Evolutionary conservation across 2,113 vertebrate genomes (phyloP).

Genomic region (Xiphophorus hellerii): DNA sequence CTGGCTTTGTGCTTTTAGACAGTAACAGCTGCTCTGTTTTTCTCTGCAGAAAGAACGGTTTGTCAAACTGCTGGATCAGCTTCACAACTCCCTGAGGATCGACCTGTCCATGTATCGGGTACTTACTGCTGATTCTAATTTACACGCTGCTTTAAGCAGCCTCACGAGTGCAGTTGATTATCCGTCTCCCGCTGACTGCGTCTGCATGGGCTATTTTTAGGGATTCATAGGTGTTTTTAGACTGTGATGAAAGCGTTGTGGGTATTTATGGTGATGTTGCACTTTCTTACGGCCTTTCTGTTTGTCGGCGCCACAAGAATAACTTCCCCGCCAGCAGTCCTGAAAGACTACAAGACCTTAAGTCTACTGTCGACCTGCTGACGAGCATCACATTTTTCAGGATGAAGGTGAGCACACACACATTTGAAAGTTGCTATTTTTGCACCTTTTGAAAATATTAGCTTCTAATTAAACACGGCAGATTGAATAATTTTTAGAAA

Average conservation of each 20-base stretch:
- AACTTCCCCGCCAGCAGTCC: conserved; percentile 98
- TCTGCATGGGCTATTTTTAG: conserved; percentile 13
- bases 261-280: not conserved
- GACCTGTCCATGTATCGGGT: conserved; percentile 99
- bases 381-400: conserved; percentile 99
- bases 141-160: not conserved
- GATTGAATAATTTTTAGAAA: conserved; percentile 26
- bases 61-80: conserved; percentile 95
- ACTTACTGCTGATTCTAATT: conserved; percentile 31
- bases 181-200: not conserved
- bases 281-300: conserved; percentile 1
- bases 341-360: conserved; percentile 94
- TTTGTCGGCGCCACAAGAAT: conserved; percentile 80
- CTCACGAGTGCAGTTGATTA: not conserved
- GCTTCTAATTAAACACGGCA: not conserved
- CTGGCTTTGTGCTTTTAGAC: conserved; percentile 30
- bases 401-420: conserved; percentile 90
- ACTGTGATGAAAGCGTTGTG: not conserved
- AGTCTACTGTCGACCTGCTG: conserved; percentile 96
- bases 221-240: conserved; percentile 3
- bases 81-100: conserved; percentile 96
- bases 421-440: conserved; percentile 54
- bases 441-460: not conserved
- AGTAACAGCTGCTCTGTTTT: conserved; percentile 22
- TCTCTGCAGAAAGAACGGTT: conserved; percentile 92